phyloP scores from a whole-genome alignment of 1,140 invertebrate genomes.

The Neodiprion virginianus region DNA sequence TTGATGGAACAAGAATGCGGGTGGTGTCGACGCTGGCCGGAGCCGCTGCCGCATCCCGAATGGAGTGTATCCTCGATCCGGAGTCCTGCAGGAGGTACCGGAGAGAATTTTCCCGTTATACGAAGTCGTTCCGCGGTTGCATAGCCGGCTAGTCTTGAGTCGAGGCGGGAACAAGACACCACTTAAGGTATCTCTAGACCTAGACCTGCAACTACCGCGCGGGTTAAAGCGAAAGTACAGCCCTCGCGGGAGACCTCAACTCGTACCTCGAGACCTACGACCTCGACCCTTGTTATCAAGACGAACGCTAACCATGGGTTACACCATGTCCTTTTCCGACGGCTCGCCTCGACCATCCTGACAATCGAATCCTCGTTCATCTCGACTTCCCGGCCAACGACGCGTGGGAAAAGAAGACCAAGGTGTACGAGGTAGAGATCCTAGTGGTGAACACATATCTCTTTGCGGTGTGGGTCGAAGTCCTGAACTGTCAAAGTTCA shows the following conservation, averaged over 20 bases:
- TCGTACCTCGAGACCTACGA: conserved; percentile 4
- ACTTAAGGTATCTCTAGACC: neutral
- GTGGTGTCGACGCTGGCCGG: neutral
- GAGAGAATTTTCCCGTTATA: neutral
- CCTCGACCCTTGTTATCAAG: conserved; percentile 5
- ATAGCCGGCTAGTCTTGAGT: neutral
- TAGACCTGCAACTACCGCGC: neutral
- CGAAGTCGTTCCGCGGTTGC: neutral
- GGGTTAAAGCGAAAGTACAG: conserved; percentile 4
- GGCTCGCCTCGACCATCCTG: too few relatives aligned
- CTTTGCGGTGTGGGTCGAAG: too few relatives aligned
- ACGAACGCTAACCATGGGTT: neutral
- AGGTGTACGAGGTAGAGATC: too few relatives aligned
- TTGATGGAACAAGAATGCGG: neutral
- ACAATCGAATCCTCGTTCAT: too few relatives aligned
- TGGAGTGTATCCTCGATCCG: neutral
- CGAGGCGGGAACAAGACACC: neutral
- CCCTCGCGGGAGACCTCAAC: neutral
- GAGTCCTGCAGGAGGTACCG: neutral
- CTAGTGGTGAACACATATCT: too few relatives aligned
- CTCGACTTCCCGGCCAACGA: too few relatives aligned
- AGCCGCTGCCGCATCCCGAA: neutral
- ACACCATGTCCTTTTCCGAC: neutral
- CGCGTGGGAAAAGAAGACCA: too few relatives aligned
- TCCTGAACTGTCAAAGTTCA: too few relatives aligned